These are phyloP conservation scores for Takifugu flavidus DNA, from an alignment of 2,113 vertebrate species.

Conservation along the genomic window DNA sequence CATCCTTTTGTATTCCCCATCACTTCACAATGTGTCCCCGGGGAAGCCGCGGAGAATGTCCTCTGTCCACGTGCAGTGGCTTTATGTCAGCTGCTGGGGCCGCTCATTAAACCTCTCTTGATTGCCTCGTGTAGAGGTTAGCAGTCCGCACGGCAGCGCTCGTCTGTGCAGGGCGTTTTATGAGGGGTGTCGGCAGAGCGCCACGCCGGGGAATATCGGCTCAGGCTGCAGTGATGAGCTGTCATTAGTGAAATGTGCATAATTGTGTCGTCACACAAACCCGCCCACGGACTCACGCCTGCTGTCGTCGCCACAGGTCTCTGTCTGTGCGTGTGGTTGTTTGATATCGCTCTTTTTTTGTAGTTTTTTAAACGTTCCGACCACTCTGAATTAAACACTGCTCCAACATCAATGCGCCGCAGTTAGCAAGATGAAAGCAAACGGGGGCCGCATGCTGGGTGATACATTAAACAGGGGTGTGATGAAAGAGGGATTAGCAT, in stretches of 20 bases:
- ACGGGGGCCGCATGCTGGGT: conserved; percentile 11
- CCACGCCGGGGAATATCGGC: conserved; percentile 1
- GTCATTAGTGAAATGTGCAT: conserved; percentile 18
- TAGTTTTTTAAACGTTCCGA: conserved; percentile 42
- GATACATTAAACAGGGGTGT: conserved; percentile 54
- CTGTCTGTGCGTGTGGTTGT: conserved; percentile 39
- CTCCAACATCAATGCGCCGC: conserved; percentile 53
- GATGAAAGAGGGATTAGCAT: conserved; percentile 60
- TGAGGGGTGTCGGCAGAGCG: neutral
- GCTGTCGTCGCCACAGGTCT: conserved; percentile 41
- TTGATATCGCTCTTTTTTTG: conserved; percentile 32
- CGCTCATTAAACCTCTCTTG: conserved; percentile 26
- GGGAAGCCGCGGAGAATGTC: conserved; percentile 15
- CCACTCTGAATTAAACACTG: conserved; percentile 37
- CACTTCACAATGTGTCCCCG: conserved; percentile 32
- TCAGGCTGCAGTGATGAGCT: conserved; percentile 7
- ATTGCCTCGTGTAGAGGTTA: conserved; percentile 16
- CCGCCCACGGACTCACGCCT: neutral
- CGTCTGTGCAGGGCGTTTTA: neutral
- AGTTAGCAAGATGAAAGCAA: conserved; percentile 56
- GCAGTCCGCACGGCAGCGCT: neutral
- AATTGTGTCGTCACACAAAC: conserved; percentile 15
- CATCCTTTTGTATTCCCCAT: conserved; percentile 31
- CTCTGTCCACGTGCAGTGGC: conserved; percentile 14
- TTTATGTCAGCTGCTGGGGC: conserved; percentile 28